Conservation (phyloP, 2,113 vertebrate species). For the Thinocorus orbignyianus region DNA sequence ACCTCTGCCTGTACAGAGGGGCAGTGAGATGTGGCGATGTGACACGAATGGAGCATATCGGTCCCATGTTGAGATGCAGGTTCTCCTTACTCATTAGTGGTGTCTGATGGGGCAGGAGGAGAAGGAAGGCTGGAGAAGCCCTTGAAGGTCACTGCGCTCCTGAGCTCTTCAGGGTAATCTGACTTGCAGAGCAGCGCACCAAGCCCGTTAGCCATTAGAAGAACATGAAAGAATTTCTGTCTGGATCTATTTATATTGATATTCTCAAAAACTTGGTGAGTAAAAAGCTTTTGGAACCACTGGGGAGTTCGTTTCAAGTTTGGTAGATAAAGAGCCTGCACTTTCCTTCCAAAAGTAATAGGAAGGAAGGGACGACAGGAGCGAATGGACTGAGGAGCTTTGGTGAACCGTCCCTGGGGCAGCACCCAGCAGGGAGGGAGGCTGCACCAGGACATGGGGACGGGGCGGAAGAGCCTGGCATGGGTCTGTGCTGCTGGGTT, state of each 20-base stretch:
- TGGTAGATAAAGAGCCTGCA: neutral
- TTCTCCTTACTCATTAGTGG: neutral
- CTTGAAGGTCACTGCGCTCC: neutral
- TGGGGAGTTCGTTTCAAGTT: neutral
- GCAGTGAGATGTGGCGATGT: neutral
- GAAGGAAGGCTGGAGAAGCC: neutral
- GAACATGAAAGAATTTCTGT: neutral
- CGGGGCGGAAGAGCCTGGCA: rapidly evolving
- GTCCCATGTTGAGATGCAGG: rapidly evolving
- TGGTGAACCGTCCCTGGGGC: neutral
- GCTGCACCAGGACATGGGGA: rapidly evolving
- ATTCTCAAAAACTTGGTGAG: rapidly evolving
- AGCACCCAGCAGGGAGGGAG: neutral
- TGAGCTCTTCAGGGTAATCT: neutral
- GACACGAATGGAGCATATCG: rapidly evolving
- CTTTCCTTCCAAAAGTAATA: neutral
- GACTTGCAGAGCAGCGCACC: neutral
- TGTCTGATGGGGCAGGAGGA: neutral
- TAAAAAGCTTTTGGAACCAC: neutral
- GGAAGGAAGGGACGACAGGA: neutral
- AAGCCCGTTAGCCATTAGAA: neutral
- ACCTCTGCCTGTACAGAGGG: rapidly evolving
- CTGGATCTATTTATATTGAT: neutral
- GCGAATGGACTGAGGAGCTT: rapidly evolving
- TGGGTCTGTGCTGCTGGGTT: neutral